These are phyloP conservation scores for Neosilurus hyrtlii DNA, from an alignment of 2,797 vertebrate genomes.

Conservation along the genomic window DNA sequence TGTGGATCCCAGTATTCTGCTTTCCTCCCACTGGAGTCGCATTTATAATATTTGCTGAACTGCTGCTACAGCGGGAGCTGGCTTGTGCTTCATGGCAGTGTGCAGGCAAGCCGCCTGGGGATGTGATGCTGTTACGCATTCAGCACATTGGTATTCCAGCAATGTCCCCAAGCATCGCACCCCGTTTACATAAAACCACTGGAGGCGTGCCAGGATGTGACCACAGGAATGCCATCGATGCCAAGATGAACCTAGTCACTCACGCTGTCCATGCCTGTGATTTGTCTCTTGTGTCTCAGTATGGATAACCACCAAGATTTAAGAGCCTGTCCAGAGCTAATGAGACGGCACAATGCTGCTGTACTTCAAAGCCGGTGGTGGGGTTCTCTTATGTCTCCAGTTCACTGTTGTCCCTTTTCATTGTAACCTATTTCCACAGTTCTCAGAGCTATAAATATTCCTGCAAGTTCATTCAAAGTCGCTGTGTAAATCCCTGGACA, in stretches of 20 bases:
- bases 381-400: conserved; percentile 22
- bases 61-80: conserved; percentile 24
- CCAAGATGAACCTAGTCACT: background rate
- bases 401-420: conserved; percentile 15
- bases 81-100: conserved; percentile 30
- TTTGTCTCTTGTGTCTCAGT: background rate
- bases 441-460: conserved; percentile 13
- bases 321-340: conserved; percentile 25
- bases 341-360: conserved; percentile 26
- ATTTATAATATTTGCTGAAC: conserved; percentile 18
- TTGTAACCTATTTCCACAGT: background rate
- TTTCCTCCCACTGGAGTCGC: conserved; percentile 4
- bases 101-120: conserved; percentile 32
- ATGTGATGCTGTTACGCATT: conserved; percentile 28
- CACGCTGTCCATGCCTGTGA: background rate
- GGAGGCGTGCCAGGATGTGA: conserved; percentile 25
- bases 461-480: conserved; percentile 10
- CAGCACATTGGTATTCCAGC: conserved; percentile 44
- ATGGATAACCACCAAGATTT: background rate
- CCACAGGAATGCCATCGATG: conserved; percentile 15
- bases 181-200: conserved; percentile 48
- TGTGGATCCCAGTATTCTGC: background rate
- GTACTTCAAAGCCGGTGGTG: background rate
- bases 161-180: background rate
- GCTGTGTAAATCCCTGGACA: conserved; percentile 20